Conservation (phyloP, 2,113 vertebrate species). For the Stegastes partitus region DNA sequence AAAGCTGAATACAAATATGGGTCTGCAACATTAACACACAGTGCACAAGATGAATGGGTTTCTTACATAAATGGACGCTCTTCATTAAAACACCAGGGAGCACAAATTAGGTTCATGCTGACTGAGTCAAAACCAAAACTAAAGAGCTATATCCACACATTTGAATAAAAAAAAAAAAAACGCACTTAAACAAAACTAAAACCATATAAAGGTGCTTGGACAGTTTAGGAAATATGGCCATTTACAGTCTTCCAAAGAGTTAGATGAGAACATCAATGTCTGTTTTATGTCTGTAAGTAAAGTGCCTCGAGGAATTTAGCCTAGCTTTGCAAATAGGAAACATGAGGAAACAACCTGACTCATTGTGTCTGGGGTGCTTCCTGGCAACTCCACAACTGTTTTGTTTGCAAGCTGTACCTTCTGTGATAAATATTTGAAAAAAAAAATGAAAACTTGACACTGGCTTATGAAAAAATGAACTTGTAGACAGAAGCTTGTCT, state of each 20-base stretch:
- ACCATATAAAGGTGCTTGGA: neutral
- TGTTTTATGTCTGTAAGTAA: neutral
- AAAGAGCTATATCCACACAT: constrained; percentile 18
- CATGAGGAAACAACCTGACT: neutral
- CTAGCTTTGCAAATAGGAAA: neutral
- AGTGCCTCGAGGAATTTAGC: neutral
- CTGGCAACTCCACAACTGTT: neutral
- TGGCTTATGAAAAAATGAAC: neutral
- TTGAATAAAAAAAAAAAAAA: constrained; percentile 23
- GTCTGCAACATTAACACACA: neutral
- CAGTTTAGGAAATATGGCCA: neutral
- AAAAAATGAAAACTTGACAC: neutral
- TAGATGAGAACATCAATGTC: constrained; percentile 5
- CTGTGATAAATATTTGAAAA: no score
- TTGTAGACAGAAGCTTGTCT: neutral
- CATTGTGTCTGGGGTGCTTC: neutral
- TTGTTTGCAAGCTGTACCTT: neutral
- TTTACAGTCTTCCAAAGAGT: neutral
- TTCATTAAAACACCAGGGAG: constrained; percentile 30
- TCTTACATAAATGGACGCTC: constrained; percentile 19
- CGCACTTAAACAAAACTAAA: constrained; percentile 1
- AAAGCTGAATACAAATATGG: constrained; percentile 6
- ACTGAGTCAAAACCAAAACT: constrained; percentile 30
- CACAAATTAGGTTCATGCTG: constrained; percentile 33
- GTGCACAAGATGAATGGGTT: constrained; percentile 42